Conservation (phyloP, 2,113 vertebrate species). For the Rousettus leschenaultii region DNA sequence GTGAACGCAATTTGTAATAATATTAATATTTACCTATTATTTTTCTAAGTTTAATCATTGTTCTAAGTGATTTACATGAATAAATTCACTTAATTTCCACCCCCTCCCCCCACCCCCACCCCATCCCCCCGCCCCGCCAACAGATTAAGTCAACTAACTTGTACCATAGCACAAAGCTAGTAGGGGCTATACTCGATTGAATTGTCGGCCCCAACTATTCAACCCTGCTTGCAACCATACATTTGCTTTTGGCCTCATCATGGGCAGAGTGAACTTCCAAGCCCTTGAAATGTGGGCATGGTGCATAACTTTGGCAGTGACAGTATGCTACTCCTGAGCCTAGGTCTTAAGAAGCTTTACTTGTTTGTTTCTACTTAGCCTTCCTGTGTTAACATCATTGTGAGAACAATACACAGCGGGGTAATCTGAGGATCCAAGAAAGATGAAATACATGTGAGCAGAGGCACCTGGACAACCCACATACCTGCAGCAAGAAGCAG, state of each 20-base stretch:
- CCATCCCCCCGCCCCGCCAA: neutral
- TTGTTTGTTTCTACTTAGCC: neutral
- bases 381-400: neutral
- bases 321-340: neutral
- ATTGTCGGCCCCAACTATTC: neutral
- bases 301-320: neutral
- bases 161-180: neutral
- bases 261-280: neutral
- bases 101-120: neutral
- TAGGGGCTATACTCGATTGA: neutral
- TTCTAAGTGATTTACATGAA: neutral
- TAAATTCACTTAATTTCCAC: neutral
- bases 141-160: neutral
- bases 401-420: neutral
- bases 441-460: neutral
- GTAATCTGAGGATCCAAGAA: neutral
- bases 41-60: slow-evolving; percentile 2
- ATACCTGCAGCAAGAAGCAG: neutral
- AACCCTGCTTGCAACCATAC: neutral
- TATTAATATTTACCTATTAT: neutral
- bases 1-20: neutral
- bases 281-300: neutral
- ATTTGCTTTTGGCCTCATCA: neutral
- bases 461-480: neutral
- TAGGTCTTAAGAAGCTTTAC: neutral